Conservation (phyloP, 2,888 invertebrate genomes). For the Meteorus cinctellus region DNA sequence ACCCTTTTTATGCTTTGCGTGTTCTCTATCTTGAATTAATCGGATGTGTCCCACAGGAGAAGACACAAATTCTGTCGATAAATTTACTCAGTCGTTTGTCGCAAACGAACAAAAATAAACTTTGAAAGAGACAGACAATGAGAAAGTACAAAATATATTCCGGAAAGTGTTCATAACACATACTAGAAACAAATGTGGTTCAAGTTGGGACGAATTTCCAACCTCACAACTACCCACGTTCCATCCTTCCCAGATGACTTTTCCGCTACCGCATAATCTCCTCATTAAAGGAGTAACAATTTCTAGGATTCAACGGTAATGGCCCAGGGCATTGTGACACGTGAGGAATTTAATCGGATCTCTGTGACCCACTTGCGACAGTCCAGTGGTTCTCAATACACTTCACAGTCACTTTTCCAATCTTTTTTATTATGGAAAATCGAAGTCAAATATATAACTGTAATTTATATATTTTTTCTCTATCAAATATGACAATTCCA, state of each 20-base stretch:
- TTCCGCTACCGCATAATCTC: slow-evolving; percentile 26
- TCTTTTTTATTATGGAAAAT: neutral
- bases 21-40: neutral
- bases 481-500: neutral
- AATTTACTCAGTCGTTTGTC: neutral
- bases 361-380: slow-evolving; percentile 46
- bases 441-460: neutral
- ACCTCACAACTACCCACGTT: neutral
- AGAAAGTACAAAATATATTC: neutral
- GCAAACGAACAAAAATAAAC: neutral
- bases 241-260: neutral
- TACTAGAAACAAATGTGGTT: neutral
- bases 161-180: neutral
- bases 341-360: slow-evolving; percentile 54
- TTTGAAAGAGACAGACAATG: neutral
- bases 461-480: neutral
- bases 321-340: slow-evolving; percentile 49
- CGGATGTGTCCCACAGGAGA: neutral
- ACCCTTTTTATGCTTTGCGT: neutral
- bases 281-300: slow-evolving; percentile 39
- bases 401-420: slow-evolving; percentile 2
- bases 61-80: neutral
- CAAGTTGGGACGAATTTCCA: neutral
- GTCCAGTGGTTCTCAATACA: slow-evolving; percentile 28
- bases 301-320: slow-evolving; percentile 43